Base-by-base conservation (phyloP, 1,140 invertebrate genomes). In the Asobara japonica region DNA sequence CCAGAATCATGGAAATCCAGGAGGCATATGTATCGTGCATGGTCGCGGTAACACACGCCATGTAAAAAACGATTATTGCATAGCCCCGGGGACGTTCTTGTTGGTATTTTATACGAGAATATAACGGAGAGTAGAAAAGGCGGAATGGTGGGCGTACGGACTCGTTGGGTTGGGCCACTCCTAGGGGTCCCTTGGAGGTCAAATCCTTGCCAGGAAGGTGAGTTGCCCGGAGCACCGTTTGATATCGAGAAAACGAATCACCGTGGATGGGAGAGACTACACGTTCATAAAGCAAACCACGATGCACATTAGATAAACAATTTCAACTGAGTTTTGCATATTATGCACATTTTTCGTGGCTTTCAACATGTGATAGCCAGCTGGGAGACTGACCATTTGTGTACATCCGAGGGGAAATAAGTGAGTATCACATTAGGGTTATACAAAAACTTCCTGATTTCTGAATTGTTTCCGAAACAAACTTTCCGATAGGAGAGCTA, bases 211-310 rank as follows among this genome's bases (percentile, higher is more conserved):
- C 41, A 81, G 78, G 78, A 83, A 81, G 82, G 82, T 82, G 80
- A 81, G 77, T 82, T 77, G 84, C 84, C 82, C 74, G 77, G 79
- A 85, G 84, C 84, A 81, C 75, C 82, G 79, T 80, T 56, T 83
- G 84, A 86, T 85, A 86, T 86, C 84, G 80, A 84, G 79, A 78
- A n/a, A 85, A 81, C 84, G 79, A 84, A 85, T 82, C 83, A 84
- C 79, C 77, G 72, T 25, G 20, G 51, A 56, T 2, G 22, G 10
- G 20, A 25, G 51, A 25, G 75, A 75, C 67, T 29, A 56, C 67
- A 45, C 51, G 61, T 56, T 56, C 25, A 56, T 74, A 77, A 74
- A 68, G 64, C 20, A 66, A 65, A 36, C 56, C 72, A 29, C 67
- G 51, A 56, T 33, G n/a, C 66, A 75, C 72, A 71, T 75, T 56